Conservation (phyloP, 2,888 invertebrate species). For the Panopea generosa region DNA sequence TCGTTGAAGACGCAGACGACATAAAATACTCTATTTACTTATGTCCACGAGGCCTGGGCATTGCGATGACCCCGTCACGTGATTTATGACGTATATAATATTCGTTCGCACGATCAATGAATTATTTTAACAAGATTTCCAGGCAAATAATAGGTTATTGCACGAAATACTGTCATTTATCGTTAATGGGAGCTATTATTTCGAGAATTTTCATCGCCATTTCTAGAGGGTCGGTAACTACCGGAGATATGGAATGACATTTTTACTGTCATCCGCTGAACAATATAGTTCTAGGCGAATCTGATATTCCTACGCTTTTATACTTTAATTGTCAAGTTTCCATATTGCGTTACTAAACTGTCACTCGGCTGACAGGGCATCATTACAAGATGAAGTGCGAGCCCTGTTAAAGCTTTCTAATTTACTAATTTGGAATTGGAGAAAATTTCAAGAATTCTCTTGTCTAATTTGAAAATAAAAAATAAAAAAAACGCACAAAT, state of each 20-base stretch:
- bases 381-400: slow-evolving; percentile 27
- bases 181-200: slow-evolving; percentile 30
- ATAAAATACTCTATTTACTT: slow-evolving; percentile 2
- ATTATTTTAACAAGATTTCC: slow-evolving; percentile 21
- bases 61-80: background rate
- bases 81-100: slow-evolving; percentile 4
- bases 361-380: slow-evolving; percentile 18
- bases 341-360: slow-evolving; percentile 33
- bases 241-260: slow-evolving; percentile 24
- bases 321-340: slow-evolving; percentile 16
- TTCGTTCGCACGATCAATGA: background rate
- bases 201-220: slow-evolving; percentile 24
- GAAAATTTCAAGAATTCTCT: too few species aligned
- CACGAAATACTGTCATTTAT: slow-evolving; percentile 30
- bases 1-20: too few species aligned
- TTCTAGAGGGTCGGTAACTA: slow-evolving; percentile 7
- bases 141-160: slow-evolving; percentile 25
- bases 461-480: too few species aligned
- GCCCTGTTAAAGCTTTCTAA: slow-evolving; percentile 14
- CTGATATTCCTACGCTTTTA: slow-evolving; percentile 29
- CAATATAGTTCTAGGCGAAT: slow-evolving; percentile 17
- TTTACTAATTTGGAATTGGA: background rate
- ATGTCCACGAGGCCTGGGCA: background rate
- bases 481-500: too few species aligned
- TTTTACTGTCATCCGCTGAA: slow-evolving; percentile 23